Evolutionary conservation across 2,888 invertebrate genomes (phyloP).

Genomic region (Andricus quercusramuli): DNA sequence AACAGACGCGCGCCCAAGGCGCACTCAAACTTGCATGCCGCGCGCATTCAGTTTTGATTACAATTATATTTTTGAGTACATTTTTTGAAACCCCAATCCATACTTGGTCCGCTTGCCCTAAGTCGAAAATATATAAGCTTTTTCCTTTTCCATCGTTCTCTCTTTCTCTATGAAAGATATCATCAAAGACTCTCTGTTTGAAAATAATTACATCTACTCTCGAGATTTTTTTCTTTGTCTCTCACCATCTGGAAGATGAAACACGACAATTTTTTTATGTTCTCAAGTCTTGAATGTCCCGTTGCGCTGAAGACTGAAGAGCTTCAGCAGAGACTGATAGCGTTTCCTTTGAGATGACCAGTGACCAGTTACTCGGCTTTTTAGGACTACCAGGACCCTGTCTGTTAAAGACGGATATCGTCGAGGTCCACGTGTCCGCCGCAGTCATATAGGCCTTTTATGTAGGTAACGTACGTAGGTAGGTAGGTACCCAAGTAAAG

Average conservation of each 20-base stretch:
- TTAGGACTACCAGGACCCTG: background rate
- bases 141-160: background rate
- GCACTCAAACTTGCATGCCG: too few species aligned
- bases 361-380: constrained; percentile 2
- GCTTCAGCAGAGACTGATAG: constrained; percentile 21
- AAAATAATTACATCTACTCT: constrained; percentile 1
- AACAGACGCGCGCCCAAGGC: too few species aligned
- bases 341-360: constrained; percentile 24
- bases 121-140: background rate
- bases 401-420: constrained; percentile 42
- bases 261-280: constrained; percentile 20
- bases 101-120: too few species aligned
- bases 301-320: constrained; percentile 18
- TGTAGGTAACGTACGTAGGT: constrained; percentile 61
- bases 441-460: constrained; percentile 64
- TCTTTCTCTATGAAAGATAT: background rate
- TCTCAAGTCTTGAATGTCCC: constrained; percentile 27
- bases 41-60: too few species aligned
- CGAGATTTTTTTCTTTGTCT: background rate
- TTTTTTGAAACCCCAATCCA: too few species aligned
- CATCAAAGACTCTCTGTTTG: background rate
- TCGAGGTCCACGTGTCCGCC: constrained; percentile 51
- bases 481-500: constrained; percentile 60
- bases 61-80: too few species aligned
- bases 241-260: constrained; percentile 8